These are phyloP conservation scores for Poecilia latipinna DNA, from an alignment of 2,113 vertebrate species.

Conservation along the genomic window DNA sequence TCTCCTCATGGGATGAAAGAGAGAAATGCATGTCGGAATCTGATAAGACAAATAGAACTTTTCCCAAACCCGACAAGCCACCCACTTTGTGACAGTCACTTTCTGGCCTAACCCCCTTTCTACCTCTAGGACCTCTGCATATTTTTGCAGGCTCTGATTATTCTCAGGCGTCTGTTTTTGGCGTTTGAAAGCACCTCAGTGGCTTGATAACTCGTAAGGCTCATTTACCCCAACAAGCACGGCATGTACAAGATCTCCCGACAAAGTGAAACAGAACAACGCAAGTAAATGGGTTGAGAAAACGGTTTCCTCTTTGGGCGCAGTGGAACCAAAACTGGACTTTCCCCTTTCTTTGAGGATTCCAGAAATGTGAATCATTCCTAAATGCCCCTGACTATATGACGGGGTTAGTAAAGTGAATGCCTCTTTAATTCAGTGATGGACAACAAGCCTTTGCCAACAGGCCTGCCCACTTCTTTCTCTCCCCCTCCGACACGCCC, in stretches of 20 bases:
- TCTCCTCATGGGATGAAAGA: slow-evolving; percentile 34
- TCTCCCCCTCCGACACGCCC: slow-evolving; percentile 41
- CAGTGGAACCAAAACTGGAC: background rate
- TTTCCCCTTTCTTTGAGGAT: background rate
- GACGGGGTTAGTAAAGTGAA: slow-evolving; percentile 49
- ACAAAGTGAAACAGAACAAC: background rate
- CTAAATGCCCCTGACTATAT: slow-evolving; percentile 26
- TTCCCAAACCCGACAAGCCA: slow-evolving; percentile 58
- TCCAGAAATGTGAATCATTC: background rate
- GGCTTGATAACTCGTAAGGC: slow-evolving; percentile 23
- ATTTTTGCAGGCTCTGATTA: slow-evolving; percentile 18
- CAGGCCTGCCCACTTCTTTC: slow-evolving; percentile 56
- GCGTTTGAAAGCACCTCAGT: slow-evolving; percentile 18
- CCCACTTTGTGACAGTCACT: slow-evolving; percentile 50
- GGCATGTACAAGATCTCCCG: background rate
- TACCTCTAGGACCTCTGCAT: background rate
- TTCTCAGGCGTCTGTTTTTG: slow-evolving; percentile 16
- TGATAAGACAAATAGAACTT: slow-evolving; percentile 76
- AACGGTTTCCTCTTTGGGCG: background rate
- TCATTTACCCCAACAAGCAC: slow-evolving; percentile 24
- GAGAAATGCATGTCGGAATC: slow-evolving; percentile 67
- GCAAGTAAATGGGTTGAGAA: background rate
- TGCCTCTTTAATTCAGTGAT: slow-evolving; percentile 66
- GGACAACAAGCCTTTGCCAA: slow-evolving; percentile 19
- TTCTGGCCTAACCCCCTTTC: background rate